Evolutionary conservation across 2,797 vertebrate species (phyloP), one percentile per base, ranked within the genome.

Genomic region (Picus viridis): DNA sequence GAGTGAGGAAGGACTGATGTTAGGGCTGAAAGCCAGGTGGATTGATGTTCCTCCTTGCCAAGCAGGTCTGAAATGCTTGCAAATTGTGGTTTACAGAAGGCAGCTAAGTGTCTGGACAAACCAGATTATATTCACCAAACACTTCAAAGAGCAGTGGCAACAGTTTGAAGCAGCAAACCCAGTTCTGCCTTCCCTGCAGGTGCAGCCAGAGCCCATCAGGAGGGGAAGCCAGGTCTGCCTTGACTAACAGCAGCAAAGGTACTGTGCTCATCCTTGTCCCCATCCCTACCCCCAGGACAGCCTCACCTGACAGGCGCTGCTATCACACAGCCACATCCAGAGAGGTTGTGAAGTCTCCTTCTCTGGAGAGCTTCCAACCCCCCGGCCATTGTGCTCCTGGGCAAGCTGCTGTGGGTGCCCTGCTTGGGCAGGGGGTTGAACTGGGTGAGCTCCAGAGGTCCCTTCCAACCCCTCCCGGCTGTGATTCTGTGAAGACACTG

Each of bases 51-150:
- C 45, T 54, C 78, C 26, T 82, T 89, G 57, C 64, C 67, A n/a
- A 86, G 71, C 32, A 51, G 47, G 43, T 30, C 14, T 74, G 74
- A 85, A 71, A 70, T 34, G 20, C 86, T 91, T 94, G 69, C 59
- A 77, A 90, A 1, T 26, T 17, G 24, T 75, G 12, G 24, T 85
- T 75, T 85, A 61, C n/a, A n/a, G 1, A 5, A 88, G 43, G 86
- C 59, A 92, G 79, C 80, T 78, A 76, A 83, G 72, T 59, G 80
- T 27, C 92, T 96, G 95, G 74, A 67, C 87, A 90, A 92, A 82
- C 86, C 76, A 81, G 94, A 92, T 94, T 90, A 63, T 70, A 41
- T 88, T 92, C 59, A 49, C 61, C 36, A 59, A 90, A 59, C 19
- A 45, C 82, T 93, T 89, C 71, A 90, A 86, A 93, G 74, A 34